phyloP scores from a whole-genome alignment of 2,888 invertebrate genomes.

The Zygogramma bicolorata region DNA sequence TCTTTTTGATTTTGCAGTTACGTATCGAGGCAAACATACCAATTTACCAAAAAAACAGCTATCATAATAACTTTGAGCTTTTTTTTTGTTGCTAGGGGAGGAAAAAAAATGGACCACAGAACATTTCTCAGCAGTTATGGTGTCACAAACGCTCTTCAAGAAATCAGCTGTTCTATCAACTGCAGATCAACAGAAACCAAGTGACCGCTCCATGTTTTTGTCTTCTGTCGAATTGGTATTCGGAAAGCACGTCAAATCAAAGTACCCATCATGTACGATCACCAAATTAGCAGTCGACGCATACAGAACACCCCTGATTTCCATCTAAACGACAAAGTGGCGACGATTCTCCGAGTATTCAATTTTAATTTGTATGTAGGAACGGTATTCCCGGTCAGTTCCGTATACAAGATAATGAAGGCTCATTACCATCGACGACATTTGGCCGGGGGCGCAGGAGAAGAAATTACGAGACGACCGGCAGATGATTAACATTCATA shows the following conservation, averaged over 20 bases:
- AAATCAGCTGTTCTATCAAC: no score
- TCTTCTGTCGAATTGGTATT: neutral
- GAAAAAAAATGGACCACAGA: no score
- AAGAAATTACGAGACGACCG: conserved; percentile 45
- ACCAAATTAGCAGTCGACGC: conserved; percentile 29
- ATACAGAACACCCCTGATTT: conserved; percentile 26
- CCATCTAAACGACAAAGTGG: conserved; percentile 30
- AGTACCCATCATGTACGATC: conserved; percentile 4
- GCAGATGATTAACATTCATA: conserved; percentile 53
- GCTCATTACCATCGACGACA: conserved; percentile 41
- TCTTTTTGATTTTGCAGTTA: no score
- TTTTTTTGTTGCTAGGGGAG: no score
- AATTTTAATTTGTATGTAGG: conserved; percentile 42
- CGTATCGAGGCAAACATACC: no score
- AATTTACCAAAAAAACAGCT: no score
- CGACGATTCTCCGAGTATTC: conserved; percentile 38
- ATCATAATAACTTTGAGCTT: no score
- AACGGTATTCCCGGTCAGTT: conserved; percentile 38
- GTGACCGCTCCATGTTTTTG: neutral
- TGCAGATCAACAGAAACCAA: neutral
- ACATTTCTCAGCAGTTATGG: no score
- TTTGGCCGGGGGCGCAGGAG: conserved; percentile 34
- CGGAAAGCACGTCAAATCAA: neutral
- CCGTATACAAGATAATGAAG: conserved; percentile 42
- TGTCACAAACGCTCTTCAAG: no score